These are phyloP conservation scores for Beaufortia kweichowensis DNA, from an alignment of 2,113 vertebrate species.

Conservation along the genomic window DNA sequence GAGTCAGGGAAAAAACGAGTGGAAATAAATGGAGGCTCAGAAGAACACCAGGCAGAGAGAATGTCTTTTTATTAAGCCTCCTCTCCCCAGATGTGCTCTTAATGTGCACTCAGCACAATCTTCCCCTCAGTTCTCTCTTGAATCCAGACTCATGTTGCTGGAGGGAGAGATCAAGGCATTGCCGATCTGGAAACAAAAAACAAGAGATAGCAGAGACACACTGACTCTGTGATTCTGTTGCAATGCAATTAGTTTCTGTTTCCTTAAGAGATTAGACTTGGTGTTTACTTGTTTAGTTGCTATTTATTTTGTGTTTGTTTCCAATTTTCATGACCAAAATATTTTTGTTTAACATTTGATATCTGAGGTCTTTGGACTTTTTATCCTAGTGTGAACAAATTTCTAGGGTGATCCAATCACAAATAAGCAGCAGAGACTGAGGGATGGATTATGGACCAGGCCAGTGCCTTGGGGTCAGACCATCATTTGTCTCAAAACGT, in stretches of 20 bases:
- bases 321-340: too few relatives aligned
- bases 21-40: slow-evolving; percentile 29
- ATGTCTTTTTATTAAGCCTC: slow-evolving; percentile 43
- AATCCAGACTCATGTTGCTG: neutral
- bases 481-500: too few relatives aligned
- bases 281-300: too few relatives aligned
- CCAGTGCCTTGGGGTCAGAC: too few relatives aligned
- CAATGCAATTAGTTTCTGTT: neutral
- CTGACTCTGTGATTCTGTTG: slow-evolving; percentile 16
- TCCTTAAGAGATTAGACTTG: too few relatives aligned
- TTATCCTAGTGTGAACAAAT: too few relatives aligned
- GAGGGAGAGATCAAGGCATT: slow-evolving; percentile 19
- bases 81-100: slow-evolving; percentile 47
- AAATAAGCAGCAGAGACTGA: too few relatives aligned
- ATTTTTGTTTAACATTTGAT: too few relatives aligned
- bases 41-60: slow-evolving; percentile 27
- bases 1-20: slow-evolving; percentile 29
- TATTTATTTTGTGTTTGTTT: too few relatives aligned
- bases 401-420: too few relatives aligned
- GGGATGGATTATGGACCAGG: too few relatives aligned
- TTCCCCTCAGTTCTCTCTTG: slow-evolving; percentile 14
- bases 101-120: slow-evolving; percentile 53
- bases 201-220: neutral
- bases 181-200: slow-evolving; percentile 23
- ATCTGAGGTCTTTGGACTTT: too few relatives aligned